Evolutionary conservation across 1,140 invertebrate species (phyloP).

Genomic region (Ips nitidus): DNA sequence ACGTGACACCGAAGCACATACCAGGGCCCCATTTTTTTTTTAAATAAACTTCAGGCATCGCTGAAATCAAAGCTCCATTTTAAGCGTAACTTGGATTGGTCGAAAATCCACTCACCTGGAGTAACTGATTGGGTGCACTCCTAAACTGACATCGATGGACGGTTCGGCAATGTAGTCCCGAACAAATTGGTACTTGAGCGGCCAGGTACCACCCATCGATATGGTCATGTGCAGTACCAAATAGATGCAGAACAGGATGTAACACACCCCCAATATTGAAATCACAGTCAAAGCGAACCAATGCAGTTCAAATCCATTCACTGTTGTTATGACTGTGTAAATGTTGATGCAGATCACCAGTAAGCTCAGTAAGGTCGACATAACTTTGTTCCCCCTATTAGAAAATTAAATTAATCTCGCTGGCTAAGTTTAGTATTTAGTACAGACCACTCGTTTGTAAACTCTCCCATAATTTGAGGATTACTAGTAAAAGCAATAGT

Average conservation of each 20-base stretch:
- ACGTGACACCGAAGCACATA: not conserved
- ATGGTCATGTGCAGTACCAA: slow-evolving; percentile 70
- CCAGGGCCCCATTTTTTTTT: not conserved
- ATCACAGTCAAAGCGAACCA: slow-evolving; percentile 60
- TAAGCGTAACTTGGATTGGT: too few relatives aligned
- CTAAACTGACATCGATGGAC: slow-evolving; percentile 5
- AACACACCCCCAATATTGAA: slow-evolving; percentile 62
- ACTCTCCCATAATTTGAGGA: slow-evolving; percentile 81
- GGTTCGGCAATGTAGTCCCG: slow-evolving; percentile 46
- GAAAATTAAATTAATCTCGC: slow-evolving; percentile 10
- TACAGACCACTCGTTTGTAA: slow-evolving; percentile 63
- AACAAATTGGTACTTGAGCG: slow-evolving; percentile 48
- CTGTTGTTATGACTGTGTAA: slow-evolving; percentile 73
- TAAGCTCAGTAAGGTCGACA: slow-evolving; percentile 66
- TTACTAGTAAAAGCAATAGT: slow-evolving; percentile 88
- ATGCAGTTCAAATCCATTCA: slow-evolving; percentile 54
- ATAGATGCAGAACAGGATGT: slow-evolving; percentile 72
- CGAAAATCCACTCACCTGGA: slow-evolving; percentile 6
- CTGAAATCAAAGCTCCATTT: too few relatives aligned
- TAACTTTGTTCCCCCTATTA: slow-evolving; percentile 68
- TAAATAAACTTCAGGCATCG: too few relatives aligned
- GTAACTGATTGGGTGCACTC: slow-evolving; percentile 11
- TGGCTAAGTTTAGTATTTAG: not conserved
- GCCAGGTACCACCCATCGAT: slow-evolving; percentile 61
- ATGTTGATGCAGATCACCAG: slow-evolving; percentile 81